Evolutionary conservation across 2,113 vertebrate species (phyloP).

Genomic region (Pachycephala philippinensis): DNA sequence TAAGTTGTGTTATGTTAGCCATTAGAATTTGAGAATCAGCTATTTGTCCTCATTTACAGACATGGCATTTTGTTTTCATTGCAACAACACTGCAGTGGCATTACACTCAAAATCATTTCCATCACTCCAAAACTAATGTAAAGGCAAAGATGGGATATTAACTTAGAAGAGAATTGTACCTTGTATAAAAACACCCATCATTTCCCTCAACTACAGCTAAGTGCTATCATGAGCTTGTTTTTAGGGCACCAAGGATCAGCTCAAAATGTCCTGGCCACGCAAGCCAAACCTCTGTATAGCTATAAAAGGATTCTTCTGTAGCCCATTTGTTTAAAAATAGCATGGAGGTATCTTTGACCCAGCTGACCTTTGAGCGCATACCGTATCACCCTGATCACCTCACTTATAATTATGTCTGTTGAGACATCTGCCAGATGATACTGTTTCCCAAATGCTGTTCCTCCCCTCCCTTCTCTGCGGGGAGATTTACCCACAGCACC

Average conservation of each 20-base stretch:
- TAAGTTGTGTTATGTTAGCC: background rate
- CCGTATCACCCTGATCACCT: background rate
- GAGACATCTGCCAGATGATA: background rate
- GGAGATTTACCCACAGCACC: background rate
- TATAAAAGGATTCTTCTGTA: background rate
- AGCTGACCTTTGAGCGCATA: background rate
- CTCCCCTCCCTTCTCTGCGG: rapidly evolving
- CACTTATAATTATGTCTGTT: background rate
- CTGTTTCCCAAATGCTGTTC: background rate
- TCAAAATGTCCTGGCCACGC: background rate
- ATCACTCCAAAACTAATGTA: background rate
- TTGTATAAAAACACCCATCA: background rate
- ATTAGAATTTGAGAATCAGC: background rate
- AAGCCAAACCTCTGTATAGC: background rate
- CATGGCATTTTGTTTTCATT: background rate
- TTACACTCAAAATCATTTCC: background rate
- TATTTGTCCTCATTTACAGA: background rate
- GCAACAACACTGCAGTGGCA: background rate
- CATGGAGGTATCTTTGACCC: background rate
- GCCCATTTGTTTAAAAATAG: background rate
- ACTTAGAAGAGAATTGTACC: background rate
- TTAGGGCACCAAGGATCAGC: background rate
- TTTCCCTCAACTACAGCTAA: background rate
- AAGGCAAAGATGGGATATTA: background rate
- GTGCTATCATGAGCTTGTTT: background rate